Evolutionary conservation across 2,113 vertebrate species (phyloP).

Genomic region (Aix galericulata): DNA sequence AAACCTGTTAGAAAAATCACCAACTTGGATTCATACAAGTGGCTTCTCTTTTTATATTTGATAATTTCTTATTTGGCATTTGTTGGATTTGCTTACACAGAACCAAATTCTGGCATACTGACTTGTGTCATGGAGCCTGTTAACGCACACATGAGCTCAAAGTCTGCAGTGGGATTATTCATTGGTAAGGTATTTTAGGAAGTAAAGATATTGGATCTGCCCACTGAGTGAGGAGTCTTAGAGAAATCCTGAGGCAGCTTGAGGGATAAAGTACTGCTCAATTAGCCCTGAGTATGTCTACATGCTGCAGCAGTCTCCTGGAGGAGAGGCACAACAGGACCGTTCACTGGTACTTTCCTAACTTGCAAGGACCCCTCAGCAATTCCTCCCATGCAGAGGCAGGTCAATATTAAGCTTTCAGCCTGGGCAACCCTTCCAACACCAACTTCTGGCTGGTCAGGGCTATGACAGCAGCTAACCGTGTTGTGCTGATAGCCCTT

Average conservation of each 20-base stretch:
- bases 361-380: background rate
- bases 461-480: background rate
- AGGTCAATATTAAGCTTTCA: background rate
- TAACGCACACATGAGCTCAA: constrained; percentile 34
- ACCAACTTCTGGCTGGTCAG: background rate
- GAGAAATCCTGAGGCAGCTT: constrained; percentile 63
- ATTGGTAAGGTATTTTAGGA: constrained; percentile 64
- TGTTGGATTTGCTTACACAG: background rate
- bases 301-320: background rate
- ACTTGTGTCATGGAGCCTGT: background rate
- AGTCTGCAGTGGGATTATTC: constrained; percentile 55
- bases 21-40: background rate
- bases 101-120: background rate
- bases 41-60: background rate
- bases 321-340: background rate
- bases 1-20: background rate
- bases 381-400: background rate
- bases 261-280: constrained; percentile 62
- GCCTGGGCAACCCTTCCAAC: background rate
- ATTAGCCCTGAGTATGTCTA: constrained; percentile 27
- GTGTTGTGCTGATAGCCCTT: background rate
- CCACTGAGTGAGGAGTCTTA: constrained; percentile 65
- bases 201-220: constrained; percentile 65
- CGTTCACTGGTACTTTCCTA: background rate
- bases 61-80: background rate